phyloP scores from a whole-genome alignment of 2,888 invertebrate genomes.

The Tipula confusa region DNA sequence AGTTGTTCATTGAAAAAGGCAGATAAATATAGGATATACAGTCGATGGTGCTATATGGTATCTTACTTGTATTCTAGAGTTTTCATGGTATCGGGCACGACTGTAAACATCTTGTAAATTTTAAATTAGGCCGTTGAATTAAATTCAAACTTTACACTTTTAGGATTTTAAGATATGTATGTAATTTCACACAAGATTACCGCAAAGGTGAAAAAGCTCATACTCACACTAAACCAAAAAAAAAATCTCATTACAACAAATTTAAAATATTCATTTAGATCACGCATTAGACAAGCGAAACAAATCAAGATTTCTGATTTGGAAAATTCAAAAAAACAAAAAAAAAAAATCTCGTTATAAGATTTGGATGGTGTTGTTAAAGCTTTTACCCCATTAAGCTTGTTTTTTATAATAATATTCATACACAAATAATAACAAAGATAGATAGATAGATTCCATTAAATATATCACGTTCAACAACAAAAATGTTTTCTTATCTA shows the following conservation, averaged over 20 bases:
- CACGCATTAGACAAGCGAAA: neutral
- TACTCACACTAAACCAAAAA: neutral
- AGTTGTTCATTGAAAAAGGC: too few species aligned
- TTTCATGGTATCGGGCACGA: too few species aligned
- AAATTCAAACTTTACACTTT: too few species aligned
- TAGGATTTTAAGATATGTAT: too few species aligned
- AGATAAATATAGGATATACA: too few species aligned
- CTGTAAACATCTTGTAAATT: too few species aligned
- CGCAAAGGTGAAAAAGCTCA: neutral
- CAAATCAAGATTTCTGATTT: neutral
- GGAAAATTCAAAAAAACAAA: too few species aligned
- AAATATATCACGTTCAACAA: slow-evolving; percentile 15
- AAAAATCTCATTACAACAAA: neutral
- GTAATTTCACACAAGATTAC: too few species aligned
- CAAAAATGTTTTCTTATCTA: neutral
- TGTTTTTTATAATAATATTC: neutral
- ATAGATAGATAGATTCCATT: neutral
- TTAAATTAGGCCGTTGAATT: too few species aligned
- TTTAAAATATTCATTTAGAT: neutral
- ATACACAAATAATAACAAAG: neutral
- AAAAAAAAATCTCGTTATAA: neutral
- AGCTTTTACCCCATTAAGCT: neutral
- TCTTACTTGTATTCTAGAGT: too few species aligned
- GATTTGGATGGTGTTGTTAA: neutral
- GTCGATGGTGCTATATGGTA: too few species aligned